These are phyloP conservation scores for Bettongia penicillata DNA, from an alignment of 2,113 vertebrate genomes.

Conservation along the genomic window DNA sequence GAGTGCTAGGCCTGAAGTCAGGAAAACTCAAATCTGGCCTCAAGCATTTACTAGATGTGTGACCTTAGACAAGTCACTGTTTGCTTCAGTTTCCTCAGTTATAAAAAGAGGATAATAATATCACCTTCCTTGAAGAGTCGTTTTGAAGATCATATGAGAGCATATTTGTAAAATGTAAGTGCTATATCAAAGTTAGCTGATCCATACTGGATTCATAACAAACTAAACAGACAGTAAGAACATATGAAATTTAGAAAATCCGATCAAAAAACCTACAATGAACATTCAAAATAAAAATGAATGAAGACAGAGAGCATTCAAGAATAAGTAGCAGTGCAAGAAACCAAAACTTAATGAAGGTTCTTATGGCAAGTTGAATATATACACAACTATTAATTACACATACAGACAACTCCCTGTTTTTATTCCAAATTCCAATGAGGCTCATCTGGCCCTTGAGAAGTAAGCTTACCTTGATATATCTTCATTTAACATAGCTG, in stretches of 20 bases:
- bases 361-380: neutral
- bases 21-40: too few species aligned
- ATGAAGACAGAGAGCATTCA: neutral
- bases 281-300: slow-evolving; percentile 29
- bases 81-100: neutral
- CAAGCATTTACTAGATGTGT: too few species aligned
- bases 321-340: neutral
- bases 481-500: slow-evolving; percentile 31
- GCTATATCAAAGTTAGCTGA: neutral
- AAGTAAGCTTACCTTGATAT: neutral
- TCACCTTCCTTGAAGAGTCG: neutral
- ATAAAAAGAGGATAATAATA: neutral
- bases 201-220: neutral
- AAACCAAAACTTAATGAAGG: neutral
- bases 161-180: neutral
- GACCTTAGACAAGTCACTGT: too few species aligned
- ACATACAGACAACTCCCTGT: neutral
- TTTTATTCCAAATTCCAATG: neutral
- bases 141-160: neutral
- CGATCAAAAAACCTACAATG: slow-evolving; percentile 46
- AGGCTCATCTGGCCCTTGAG: neutral
- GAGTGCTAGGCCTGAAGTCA: too few species aligned
- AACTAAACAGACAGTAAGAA: neutral
- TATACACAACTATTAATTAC: neutral
- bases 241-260: neutral